These are phyloP conservation scores for Pilophorus perplexus DNA, from an alignment of 2,888 invertebrate genomes.

Conservation along the genomic window DNA sequence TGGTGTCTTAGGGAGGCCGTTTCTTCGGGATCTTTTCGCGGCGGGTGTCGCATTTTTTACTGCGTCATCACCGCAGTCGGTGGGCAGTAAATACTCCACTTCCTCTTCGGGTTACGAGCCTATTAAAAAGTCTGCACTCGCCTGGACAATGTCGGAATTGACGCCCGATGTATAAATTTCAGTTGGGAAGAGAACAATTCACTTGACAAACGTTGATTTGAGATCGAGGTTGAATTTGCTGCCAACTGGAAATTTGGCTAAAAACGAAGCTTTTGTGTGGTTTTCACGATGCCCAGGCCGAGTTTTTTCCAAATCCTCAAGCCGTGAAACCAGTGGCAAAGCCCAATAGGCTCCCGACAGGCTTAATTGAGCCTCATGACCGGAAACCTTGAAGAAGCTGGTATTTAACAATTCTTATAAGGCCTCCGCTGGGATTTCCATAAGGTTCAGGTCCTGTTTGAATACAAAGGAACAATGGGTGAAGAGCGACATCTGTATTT, in stretches of 20 bases:
- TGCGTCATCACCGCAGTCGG: conserved; percentile 23
- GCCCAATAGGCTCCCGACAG: too few species aligned
- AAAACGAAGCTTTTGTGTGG: too few species aligned
- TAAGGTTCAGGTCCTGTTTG: conserved; percentile 31
- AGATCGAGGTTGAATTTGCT: too few species aligned
- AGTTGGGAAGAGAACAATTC: too few species aligned
- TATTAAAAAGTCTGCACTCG: not conserved
- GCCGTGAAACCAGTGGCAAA: too few species aligned
- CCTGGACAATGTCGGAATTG: conserved; percentile 13
- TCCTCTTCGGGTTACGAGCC: conserved; percentile 15
- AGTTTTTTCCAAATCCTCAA: too few species aligned
- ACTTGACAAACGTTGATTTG: too few species aligned
- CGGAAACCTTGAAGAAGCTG: not conserved
- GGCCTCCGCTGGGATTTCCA: conserved; percentile 37
- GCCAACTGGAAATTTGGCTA: too few species aligned
- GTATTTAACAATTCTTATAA: conserved; percentile 26
- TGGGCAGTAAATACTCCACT: not conserved
- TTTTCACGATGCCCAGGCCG: too few species aligned
- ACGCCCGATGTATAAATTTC: too few species aligned
- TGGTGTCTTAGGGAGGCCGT: too few species aligned
- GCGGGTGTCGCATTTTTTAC: conserved; percentile 36
- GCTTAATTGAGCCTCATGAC: not conserved
- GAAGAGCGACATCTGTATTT: conserved; percentile 16
- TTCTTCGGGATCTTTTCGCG: conserved; percentile 5
- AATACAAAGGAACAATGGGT: conserved; percentile 43